Percentiles rank a stretch among this genome's conserved stretches.
phyloP scores from a whole-genome alignment of 2,797 vertebrate genomes.

The Chiropotes sagulatus region DNA sequence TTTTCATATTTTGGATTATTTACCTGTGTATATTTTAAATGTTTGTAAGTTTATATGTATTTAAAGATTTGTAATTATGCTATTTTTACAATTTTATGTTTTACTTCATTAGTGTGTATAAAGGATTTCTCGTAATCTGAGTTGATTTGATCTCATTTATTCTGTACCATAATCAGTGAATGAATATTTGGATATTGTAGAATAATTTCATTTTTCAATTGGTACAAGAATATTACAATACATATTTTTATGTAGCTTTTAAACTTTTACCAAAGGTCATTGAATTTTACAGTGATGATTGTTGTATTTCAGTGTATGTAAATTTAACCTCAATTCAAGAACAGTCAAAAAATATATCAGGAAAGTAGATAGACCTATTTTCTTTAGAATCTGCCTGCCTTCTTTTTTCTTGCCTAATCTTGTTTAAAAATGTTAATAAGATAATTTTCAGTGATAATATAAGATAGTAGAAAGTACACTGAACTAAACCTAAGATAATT shows the following conservation, averaged over 20 bases:
- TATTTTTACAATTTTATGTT: background rate
- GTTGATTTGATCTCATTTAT: conserved; percentile 12
- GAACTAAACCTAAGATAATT: background rate
- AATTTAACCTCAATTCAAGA: conserved; percentile 19
- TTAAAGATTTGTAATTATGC: background rate
- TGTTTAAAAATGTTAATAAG: conserved; percentile 32
- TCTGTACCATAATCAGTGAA: background rate
- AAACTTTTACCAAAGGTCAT: background rate
- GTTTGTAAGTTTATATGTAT: background rate
- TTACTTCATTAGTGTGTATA: background rate
- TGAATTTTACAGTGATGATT: background rate
- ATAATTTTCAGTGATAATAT: conserved; percentile 22
- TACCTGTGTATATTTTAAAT: background rate
- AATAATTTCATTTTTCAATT: background rate
- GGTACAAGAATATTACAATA: background rate
- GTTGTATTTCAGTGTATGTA: background rate
- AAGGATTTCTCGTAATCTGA: background rate
- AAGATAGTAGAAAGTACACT: background rate
- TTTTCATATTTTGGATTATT: conserved; percentile 12
- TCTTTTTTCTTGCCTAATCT: background rate
- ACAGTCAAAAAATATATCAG: background rate
- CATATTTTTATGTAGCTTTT: background rate
- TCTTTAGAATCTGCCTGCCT: background rate
- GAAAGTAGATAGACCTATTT: background rate
- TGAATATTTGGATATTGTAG: background rate